phyloP scores from a whole-genome alignment of 2,888 invertebrate genomes.

The Formica aserva region DNA sequence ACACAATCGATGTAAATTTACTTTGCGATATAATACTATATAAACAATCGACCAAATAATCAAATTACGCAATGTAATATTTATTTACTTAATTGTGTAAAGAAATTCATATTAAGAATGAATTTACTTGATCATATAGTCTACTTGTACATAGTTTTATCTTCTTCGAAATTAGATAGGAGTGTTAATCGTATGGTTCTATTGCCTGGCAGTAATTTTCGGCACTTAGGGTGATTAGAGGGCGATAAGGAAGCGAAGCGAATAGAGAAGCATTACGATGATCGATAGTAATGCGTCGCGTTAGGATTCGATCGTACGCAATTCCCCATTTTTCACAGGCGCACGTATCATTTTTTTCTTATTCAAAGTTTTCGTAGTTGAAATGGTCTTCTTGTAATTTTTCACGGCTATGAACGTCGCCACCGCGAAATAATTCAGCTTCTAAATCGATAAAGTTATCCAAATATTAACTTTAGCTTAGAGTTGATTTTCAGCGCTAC shows the following conservation, averaged over 20 bases:
- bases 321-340: constrained; percentile 3
- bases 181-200: constrained; percentile 10
- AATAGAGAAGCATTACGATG: constrained; percentile 18
- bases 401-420: constrained; percentile 14
- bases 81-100: not conserved
- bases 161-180: constrained; percentile 12
- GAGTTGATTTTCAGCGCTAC: not conserved
- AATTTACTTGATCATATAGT: not conserved
- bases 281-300: constrained; percentile 26
- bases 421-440: not conserved
- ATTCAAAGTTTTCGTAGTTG: constrained; percentile 35
- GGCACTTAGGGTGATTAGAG: constrained; percentile 30
- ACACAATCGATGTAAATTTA: not conserved
- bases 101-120: not conserved
- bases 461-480: constrained; percentile 17
- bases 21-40: not conserved
- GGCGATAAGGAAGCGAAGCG: constrained; percentile 22
- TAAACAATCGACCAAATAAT: not conserved
- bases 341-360: constrained; percentile 25
- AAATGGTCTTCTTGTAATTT: constrained; percentile 22
- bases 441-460: constrained; percentile 12
- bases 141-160: not conserved
- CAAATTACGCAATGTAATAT: not conserved
- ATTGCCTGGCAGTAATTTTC: constrained; percentile 11
- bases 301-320: not conserved